These are phyloP conservation scores for Himalopsyche phryganea DNA, from an alignment of 1,140 invertebrate genomes.

Conservation along the genomic window DNA sequence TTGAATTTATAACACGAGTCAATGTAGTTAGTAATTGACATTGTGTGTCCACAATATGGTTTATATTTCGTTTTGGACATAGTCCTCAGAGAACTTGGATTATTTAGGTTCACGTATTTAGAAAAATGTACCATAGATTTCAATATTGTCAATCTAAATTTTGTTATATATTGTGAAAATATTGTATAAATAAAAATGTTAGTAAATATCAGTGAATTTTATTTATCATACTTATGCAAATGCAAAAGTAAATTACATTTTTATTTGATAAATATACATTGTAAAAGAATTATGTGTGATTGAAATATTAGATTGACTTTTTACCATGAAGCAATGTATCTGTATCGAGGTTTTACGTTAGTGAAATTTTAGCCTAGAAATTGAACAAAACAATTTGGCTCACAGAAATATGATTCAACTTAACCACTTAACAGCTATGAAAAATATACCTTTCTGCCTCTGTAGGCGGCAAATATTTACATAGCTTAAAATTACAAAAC, in stretches of 20 bases:
- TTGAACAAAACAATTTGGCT: too few relatives aligned
- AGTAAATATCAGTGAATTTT: not conserved
- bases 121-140: slow-evolving; percentile 1
- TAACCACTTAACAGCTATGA: too few relatives aligned
- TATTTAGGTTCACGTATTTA: not conserved
- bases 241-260: not conserved
- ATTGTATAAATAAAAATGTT: not conserved
- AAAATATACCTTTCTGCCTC: too few relatives aligned
- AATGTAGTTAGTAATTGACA: slow-evolving; percentile 22
- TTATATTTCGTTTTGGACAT: slow-evolving; percentile 5
- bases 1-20: slow-evolving; percentile 13
- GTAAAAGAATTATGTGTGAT: too few relatives aligned
- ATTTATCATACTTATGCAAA: not conserved
- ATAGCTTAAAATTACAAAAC: too few relatives aligned
- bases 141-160: not conserved
- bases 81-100: not conserved
- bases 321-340: too few relatives aligned
- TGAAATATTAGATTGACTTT: too few relatives aligned
- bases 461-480: too few relatives aligned
- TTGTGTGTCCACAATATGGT: not conserved
- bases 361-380: too few relatives aligned
- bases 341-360: too few relatives aligned
- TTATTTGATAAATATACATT: too few relatives aligned
- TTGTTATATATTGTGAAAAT: slow-evolving; percentile 1
- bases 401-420: too few relatives aligned